A percentile compares a stretch with the other conserved stretches of the same genome.
These are phyloP conservation scores for Trachemys scripta DNA, from an alignment of 2,113 vertebrate species.

Conservation along the genomic window DNA sequence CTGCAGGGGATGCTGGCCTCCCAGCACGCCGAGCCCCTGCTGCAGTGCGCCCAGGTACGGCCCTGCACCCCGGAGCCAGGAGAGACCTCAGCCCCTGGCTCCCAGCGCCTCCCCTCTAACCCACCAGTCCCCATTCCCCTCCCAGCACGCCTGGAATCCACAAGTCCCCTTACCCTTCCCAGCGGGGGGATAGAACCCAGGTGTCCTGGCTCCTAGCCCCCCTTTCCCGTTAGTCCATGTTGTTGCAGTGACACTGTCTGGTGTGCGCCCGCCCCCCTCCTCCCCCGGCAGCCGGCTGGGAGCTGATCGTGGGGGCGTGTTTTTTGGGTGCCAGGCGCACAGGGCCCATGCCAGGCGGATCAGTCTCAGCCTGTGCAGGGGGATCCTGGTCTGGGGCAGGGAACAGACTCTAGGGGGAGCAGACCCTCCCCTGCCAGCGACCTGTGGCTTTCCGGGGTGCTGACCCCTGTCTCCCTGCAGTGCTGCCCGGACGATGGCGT, in stretches of 20 bases:
- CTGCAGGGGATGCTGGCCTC: slow-evolving; percentile 88
- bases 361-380: too few relatives aligned
- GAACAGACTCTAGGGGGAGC: background rate
- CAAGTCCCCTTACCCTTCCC: background rate
- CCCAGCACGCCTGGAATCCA: background rate
- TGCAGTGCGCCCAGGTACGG: slow-evolving; percentile 86
- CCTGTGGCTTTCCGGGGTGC: background rate
- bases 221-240: background rate
- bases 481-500: slow-evolving; percentile 77
- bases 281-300: background rate
- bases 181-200: background rate
- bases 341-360: too few relatives aligned
- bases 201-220: background rate
- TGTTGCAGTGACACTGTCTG: background rate
- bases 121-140: background rate
- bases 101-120: background rate
- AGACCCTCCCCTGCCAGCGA: background rate
- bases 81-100: background rate
- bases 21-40: slow-evolving; percentile 83
- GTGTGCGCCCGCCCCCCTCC: too few relatives aligned
- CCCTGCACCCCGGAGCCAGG: too few relatives aligned
- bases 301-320: too few relatives aligned
- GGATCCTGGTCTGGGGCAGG: background rate
- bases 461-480: slow-evolving; percentile 55
- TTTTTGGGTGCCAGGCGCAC: too few relatives aligned